These are phyloP conservation scores for Aphrophora alni DNA, from an alignment of 2,888 invertebrate species.

Conservation along the genomic window DNA sequence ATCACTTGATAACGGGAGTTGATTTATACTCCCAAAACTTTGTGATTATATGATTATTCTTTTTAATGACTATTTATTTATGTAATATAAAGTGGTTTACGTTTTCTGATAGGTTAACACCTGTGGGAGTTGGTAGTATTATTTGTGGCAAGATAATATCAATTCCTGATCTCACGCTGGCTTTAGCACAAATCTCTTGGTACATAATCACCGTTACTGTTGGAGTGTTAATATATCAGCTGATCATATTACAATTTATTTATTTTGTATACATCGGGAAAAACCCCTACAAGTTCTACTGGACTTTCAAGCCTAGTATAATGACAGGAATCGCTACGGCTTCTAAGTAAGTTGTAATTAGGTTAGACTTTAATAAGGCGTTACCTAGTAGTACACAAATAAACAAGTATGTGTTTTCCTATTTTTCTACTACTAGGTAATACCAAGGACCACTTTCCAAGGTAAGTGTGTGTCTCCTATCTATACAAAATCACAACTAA, in stretches of 20 bases:
- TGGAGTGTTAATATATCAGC: slow-evolving; percentile 84
- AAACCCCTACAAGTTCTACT: slow-evolving; percentile 88
- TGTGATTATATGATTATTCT: too few species aligned
- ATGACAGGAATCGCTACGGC: slow-evolving; percentile 90
- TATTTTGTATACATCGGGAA: slow-evolving; percentile 80
- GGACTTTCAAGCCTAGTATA: slow-evolving; percentile 80
- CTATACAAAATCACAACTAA: too few species aligned
- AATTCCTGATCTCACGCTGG: slow-evolving; percentile 68
- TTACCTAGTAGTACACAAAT: too few species aligned
- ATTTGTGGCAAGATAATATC: slow-evolving; percentile 82
- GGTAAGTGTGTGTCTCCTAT: too few species aligned
- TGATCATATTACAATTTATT: slow-evolving; percentile 82
- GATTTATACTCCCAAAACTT: too few species aligned
- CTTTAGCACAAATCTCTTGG: slow-evolving; percentile 60
- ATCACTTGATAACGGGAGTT: too few species aligned
- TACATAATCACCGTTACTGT: slow-evolving; percentile 83
- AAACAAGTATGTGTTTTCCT: too few species aligned
- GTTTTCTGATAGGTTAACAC: slow-evolving; percentile 75
- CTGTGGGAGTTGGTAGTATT: slow-evolving; percentile 82
- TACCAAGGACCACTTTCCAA: too few species aligned
- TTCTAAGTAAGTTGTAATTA: slow-evolving; percentile 84
- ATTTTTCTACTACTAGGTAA: too few species aligned
- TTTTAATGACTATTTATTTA: too few species aligned
- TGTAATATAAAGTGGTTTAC: too few species aligned
- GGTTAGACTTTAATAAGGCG: too few species aligned